Percentiles rank a stretch among this genome's conserved stretches.
Evolutionary conservation across 2,888 invertebrate genomes (phyloP).

Genomic region (Anorthoa munda): DNA sequence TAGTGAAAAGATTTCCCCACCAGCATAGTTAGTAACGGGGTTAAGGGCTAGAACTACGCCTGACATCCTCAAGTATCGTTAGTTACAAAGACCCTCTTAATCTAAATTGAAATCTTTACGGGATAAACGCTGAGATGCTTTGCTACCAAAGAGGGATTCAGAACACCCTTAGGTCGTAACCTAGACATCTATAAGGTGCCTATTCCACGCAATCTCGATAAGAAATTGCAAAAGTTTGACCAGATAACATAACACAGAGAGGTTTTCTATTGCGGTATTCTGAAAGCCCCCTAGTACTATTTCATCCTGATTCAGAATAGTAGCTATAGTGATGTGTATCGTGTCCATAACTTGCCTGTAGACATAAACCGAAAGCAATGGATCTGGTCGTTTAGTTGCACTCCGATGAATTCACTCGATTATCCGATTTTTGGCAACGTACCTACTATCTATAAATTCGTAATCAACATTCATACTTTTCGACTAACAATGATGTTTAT

Average conservation of each 20-base stretch:
- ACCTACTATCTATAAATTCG: not conserved
- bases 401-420: not conserved
- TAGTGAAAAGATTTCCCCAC: not conserved
- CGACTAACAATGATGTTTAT: too few relatives aligned
- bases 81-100: constrained; percentile 20
- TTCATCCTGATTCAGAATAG: not conserved
- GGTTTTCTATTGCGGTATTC: not conserved
- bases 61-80: constrained; percentile 20
- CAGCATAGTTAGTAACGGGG: constrained; percentile 2
- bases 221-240: not conserved
- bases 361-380: not conserved
- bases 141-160: not conserved
- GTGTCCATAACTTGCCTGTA: not conserved
- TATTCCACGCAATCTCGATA: not conserved
- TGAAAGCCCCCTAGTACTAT: not conserved
- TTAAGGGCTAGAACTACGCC: constrained; percentile 5
- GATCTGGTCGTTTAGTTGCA: not conserved
- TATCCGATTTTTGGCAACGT: not conserved
- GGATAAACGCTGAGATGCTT: not conserved
- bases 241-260: not conserved
- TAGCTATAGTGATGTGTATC: not conserved
- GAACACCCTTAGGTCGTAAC: not conserved
- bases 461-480: not conserved
- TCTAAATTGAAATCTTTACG: constrained; percentile 41
- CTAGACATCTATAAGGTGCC: not conserved